Conservation (phyloP, 2,113 vertebrate genomes). For the Ochotona princeps region DNA sequence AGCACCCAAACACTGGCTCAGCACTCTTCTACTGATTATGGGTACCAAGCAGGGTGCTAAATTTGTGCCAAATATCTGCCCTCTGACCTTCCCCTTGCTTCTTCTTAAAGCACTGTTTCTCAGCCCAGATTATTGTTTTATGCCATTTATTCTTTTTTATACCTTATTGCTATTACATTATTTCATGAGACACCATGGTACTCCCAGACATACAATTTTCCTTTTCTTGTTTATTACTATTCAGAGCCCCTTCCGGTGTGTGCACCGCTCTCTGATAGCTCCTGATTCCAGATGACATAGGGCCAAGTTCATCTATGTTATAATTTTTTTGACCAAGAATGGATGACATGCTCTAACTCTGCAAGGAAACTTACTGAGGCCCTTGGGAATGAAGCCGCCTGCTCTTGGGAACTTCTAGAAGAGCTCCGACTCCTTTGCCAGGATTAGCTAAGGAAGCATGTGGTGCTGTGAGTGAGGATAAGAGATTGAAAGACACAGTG, state of each 20-base stretch:
- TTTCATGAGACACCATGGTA: accelerated
- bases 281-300: background rate
- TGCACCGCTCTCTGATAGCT: no score
- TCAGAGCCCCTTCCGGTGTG: background rate
- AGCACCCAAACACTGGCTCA: no score
- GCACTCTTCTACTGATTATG: no score
- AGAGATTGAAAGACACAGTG: background rate
- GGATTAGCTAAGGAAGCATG: background rate
- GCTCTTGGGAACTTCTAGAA: background rate
- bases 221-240: accelerated
- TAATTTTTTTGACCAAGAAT: background rate
- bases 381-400: background rate
- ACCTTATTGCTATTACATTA: accelerated
- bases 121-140: background rate
- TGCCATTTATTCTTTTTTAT: background rate
- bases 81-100: no score
- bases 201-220: accelerated
- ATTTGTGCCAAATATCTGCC: no score
- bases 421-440: background rate
- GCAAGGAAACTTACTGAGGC: background rate
- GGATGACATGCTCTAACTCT: background rate
- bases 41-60: no score
- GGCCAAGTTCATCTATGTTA: background rate
- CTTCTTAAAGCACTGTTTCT: background rate
- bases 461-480: background rate